phyloP scores from a whole-genome alignment of 2,797 vertebrate species.

The Sebastes goodei region DNA sequence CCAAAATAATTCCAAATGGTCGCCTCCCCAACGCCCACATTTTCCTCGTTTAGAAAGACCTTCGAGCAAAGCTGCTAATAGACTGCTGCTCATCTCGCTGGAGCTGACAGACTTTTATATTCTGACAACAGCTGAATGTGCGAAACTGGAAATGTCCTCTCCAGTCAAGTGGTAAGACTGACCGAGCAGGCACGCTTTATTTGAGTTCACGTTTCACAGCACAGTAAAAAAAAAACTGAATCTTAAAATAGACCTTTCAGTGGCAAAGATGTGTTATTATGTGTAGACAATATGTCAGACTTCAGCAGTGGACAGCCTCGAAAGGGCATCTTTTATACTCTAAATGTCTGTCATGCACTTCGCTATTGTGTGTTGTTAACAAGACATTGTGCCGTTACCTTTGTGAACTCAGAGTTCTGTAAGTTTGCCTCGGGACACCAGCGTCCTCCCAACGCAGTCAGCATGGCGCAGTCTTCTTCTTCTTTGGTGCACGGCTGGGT shows the following conservation, averaged over 20 bases:
- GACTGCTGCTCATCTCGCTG: conserved; percentile 39
- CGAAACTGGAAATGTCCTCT: conserved; percentile 21
- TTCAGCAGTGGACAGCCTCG: not conserved
- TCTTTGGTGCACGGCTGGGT: conserved; percentile 64
- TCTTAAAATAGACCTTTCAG: conserved; percentile 37
- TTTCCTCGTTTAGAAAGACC: conserved; percentile 58
- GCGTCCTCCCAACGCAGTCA: conserved; percentile 75
- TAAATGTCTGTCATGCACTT: not conserved
- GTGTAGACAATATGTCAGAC: conserved; percentile 8
- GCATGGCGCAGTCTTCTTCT: conserved; percentile 80
- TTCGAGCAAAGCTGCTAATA: conserved; percentile 33
- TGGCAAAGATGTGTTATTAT: conserved; percentile 4
- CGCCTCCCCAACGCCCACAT: conserved; percentile 45
- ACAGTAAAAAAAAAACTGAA: not conserved
- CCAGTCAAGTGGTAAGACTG: conserved; percentile 24
- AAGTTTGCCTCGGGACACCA: conserved; percentile 71
- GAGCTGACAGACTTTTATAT: conserved; percentile 10
- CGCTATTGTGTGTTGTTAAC: not conserved
- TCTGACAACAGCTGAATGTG: conserved; percentile 20
- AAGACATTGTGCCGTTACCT: conserved; percentile 78
- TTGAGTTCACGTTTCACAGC: conserved; percentile 31
- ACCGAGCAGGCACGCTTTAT: conserved; percentile 14
- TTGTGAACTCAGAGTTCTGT: conserved; percentile 82
- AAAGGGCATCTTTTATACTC: conserved; percentile 16
- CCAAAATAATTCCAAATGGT: conserved; percentile 49